These are phyloP conservation scores for Seira sanloemensis DNA, from an alignment of 2,888 invertebrate species.

Conservation along the genomic window DNA sequence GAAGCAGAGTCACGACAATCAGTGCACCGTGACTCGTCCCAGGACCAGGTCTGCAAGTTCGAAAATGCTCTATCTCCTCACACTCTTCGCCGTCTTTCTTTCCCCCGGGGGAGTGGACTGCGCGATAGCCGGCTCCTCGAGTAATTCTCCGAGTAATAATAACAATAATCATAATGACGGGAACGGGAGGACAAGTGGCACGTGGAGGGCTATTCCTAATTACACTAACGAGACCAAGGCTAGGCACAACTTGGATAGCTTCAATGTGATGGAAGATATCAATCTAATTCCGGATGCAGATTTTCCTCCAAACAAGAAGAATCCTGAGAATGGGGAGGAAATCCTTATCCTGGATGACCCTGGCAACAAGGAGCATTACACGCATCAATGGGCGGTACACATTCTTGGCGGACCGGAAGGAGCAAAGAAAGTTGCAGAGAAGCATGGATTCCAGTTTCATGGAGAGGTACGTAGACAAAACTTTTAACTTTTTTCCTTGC, in stretches of 20 bases:
- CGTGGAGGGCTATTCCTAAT: neutral
- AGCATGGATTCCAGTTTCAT: constrained; percentile 80
- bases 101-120: neutral
- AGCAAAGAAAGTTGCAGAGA: constrained; percentile 78
- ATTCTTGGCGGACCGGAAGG: constrained; percentile 78
- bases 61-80: neutral
- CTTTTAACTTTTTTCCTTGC: neutral
- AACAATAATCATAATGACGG: neutral
- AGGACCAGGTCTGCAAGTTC: neutral
- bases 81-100: neutral
- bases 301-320: neutral
- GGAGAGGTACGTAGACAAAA: constrained; percentile 77
- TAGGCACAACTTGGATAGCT: neutral
- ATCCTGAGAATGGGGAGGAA: neutral
- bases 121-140: neutral
- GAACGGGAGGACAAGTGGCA: neutral
- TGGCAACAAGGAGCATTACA: constrained; percentile 75
- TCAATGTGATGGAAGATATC: constrained; percentile 20
- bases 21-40: neutral
- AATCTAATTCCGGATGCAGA: constrained; percentile 1
- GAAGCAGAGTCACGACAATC: neutral
- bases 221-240: neutral
- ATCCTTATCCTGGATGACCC: neutral
- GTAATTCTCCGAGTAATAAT: neutral
- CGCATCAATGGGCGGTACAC: constrained; percentile 81